Base-by-base conservation (phyloP, 1,140 invertebrate genomes). In the Drosophila eugracilis region DNA sequence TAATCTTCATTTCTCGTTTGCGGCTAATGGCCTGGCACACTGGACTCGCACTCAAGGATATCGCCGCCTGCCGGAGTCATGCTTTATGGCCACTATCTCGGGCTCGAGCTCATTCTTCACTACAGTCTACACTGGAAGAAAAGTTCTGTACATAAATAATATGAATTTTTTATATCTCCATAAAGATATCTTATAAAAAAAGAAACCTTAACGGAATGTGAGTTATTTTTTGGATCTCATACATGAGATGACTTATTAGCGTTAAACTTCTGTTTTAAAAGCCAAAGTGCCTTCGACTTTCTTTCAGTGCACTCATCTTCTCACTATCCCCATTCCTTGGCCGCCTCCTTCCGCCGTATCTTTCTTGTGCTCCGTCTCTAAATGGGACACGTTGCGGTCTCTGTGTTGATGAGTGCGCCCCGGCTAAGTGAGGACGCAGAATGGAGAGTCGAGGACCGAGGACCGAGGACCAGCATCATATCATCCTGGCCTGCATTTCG, bases 1-100 rank as follows among this genome's bases (percentile, higher is more conserved):
- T 88, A 88, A 88, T 88, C 83, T 88, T 88, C 83, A 88, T 88
- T 88, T 88, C 83, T 88, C 83, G 83, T 88, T 88, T 88, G 83
- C 84, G 75, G 83, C 83, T 88, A 88, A 88, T 88, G 83, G 83
- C 84, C 83, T 88, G 83, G 83, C 83, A 88, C 49, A 76, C 57
- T 80, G 78, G 52, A 74, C 72, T 70, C 73, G 81, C 81, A 86
- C 81, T 88, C 83, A 88, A 88, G 83, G 83, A 88, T 88, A 88
- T 88, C 81, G 77, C 80, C 66, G 71, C 44, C 71, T 75, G 72
- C 50, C 71, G 71, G 54, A 67, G 72, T 66, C 72, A 75, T 75
- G 73, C 62, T 75, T 75, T 75, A 75, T 78, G 75, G 48, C 62
- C 37, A 71, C 49, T 72, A 63, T 42, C 74, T 53, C 30, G 55